phyloP scores from a whole-genome alignment of 2,797 vertebrate genomes.

The Anniella stebbinsi region DNA sequence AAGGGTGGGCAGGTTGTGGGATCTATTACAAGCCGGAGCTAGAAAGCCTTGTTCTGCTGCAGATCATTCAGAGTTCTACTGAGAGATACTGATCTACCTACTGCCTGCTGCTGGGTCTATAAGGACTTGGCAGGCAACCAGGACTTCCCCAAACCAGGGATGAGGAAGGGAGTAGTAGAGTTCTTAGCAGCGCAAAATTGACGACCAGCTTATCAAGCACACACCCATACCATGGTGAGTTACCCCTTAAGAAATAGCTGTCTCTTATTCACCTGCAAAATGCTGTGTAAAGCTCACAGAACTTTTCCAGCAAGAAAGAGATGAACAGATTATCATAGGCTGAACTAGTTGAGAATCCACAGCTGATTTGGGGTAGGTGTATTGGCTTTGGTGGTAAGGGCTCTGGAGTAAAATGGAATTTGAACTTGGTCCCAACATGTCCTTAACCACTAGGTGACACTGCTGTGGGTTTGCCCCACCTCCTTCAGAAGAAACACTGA shows the following conservation, averaged over 20 bases:
- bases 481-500: not conserved
- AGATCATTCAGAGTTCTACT: not conserved
- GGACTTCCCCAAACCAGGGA: not conserved
- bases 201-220: not conserved
- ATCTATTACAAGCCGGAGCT: not conserved
- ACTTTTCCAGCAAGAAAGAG: not conserved
- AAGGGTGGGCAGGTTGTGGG: not conserved
- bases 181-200: too few species aligned
- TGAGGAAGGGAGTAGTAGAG: too few species aligned
- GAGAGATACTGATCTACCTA: too few species aligned
- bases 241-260: not conserved
- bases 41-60: not conserved
- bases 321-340: not conserved
- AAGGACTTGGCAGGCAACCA: not conserved
- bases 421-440: too few species aligned
- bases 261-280: not conserved
- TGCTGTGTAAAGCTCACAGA: too few species aligned
- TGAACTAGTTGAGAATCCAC: not conserved
- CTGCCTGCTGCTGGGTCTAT: not conserved
- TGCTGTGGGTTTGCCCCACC: not conserved
- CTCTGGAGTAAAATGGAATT: too few species aligned
- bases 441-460: not conserved
- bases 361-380: not conserved
- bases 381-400: not conserved
- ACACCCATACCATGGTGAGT: not conserved